phyloP scores from a whole-genome alignment of 2,113 vertebrate genomes.

The Dryoscopus gambensis region DNA sequence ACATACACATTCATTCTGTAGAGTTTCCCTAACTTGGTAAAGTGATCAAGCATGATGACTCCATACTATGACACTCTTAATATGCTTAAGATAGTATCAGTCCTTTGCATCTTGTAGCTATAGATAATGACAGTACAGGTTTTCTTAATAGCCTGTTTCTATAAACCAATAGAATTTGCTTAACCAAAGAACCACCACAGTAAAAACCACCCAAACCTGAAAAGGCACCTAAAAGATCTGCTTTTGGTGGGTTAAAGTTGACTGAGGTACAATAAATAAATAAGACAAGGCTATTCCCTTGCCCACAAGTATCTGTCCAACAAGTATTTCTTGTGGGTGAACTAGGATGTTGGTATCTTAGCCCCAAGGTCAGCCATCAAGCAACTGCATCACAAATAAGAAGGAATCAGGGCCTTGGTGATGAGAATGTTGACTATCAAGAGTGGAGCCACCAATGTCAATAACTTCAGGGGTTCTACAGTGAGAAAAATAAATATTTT shows the following conservation, averaged over 20 bases:
- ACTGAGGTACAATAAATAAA: background rate
- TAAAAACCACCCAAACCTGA: background rate
- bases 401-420: background rate
- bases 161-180: background rate
- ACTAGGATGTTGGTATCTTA: background rate
- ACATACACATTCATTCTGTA: background rate
- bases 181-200: background rate
- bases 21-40: background rate
- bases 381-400: background rate
- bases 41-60: background rate
- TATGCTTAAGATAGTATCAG: background rate
- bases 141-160: background rate
- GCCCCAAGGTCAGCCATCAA: background rate
- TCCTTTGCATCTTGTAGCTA: background rate
- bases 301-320: background rate
- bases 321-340: background rate
- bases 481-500: background rate
- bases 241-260: background rate
- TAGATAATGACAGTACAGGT: background rate
- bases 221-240: background rate
- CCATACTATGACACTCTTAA: background rate
- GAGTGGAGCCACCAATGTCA: background rate
- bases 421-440: background rate
- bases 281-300: background rate
- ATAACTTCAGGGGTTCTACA: background rate